Conservation (phyloP, 37 sponge, comb jelly and placozoan genomes). For the Ephydatia muelleri region DNA sequence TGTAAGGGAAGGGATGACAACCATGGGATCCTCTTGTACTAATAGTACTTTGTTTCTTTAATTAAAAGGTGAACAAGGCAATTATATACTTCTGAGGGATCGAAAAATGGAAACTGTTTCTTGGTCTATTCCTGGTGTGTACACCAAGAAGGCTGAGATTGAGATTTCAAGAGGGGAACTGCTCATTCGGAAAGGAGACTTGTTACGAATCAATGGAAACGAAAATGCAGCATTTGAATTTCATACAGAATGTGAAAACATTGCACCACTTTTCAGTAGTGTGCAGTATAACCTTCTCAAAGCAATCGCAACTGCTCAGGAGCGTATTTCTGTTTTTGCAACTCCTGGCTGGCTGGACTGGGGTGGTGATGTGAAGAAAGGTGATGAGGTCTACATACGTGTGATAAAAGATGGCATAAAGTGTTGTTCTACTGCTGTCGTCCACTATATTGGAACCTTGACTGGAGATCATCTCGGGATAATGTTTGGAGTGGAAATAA, state of each 20-base stretch:
- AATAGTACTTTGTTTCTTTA: no score
- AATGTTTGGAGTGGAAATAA: slow-evolving; percentile 72
- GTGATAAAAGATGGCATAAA: not conserved
- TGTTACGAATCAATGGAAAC: not conserved
- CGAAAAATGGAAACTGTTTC: not conserved
- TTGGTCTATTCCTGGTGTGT: not conserved
- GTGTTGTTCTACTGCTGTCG: slow-evolving; percentile 3
- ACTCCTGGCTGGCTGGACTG: slow-evolving; percentile 9
- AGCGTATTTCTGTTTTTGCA: not conserved
- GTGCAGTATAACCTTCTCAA: slow-evolving; percentile 23
- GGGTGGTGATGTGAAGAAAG: slow-evolving; percentile 17
- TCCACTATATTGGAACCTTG: slow-evolving; percentile 45
- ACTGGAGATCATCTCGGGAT: slow-evolving; percentile 20
- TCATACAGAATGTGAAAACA: not conserved
- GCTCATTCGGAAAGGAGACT: not conserved
- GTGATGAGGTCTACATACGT: slow-evolving; percentile 23
- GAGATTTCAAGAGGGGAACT: slow-evolving; percentile 36
- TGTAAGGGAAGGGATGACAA: no score
- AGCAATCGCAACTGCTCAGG: not conserved
- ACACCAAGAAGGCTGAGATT: not conserved
- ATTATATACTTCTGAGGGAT: not conserved
- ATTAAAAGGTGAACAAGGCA: not conserved
- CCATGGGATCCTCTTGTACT: no score
- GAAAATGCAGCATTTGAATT: slow-evolving; percentile 9
- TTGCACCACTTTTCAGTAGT: slow-evolving; percentile 28